These are phyloP conservation scores for Xenops minutus DNA, from an alignment of 2,797 vertebrate genomes.

Conservation along the genomic window DNA sequence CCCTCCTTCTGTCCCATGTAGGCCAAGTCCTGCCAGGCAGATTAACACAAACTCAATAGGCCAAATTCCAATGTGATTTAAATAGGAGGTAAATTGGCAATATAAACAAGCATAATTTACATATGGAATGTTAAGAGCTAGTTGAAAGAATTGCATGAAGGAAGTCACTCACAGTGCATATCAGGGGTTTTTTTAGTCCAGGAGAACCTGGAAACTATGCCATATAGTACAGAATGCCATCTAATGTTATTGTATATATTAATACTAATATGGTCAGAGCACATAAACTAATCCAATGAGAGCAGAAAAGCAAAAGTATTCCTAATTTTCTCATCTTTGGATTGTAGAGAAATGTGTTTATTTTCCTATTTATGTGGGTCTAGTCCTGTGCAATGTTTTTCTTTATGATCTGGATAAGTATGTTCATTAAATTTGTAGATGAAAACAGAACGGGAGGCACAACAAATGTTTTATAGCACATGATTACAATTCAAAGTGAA, in stretches of 20 bases:
- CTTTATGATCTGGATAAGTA: not conserved
- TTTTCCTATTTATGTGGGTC: not conserved
- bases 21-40: constrained; percentile 25
- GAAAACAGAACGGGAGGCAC: not conserved
- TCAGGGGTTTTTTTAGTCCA: constrained; percentile 13
- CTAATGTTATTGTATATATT: not conserved
- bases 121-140: not conserved
- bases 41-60: constrained; percentile 38
- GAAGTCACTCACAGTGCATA: not conserved
- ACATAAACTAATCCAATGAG: not conserved
- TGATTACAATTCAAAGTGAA: not conserved
- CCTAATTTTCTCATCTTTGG: not conserved
- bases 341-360: not conserved
- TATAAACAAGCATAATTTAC: constrained; percentile 20
- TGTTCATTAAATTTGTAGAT: not conserved
- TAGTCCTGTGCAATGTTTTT: not conserved
- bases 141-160: not conserved
- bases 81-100: constrained; percentile 48
- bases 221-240: not conserved
- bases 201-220: not conserved
- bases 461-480: not conserved
- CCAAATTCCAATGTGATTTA: constrained; percentile 46
- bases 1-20: not conserved
- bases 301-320: not conserved
- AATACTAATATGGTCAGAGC: constrained; percentile 13